Base-by-base conservation (phyloP, 2,797 vertebrate species). In the Eleutherodactylus coqui region DNA sequence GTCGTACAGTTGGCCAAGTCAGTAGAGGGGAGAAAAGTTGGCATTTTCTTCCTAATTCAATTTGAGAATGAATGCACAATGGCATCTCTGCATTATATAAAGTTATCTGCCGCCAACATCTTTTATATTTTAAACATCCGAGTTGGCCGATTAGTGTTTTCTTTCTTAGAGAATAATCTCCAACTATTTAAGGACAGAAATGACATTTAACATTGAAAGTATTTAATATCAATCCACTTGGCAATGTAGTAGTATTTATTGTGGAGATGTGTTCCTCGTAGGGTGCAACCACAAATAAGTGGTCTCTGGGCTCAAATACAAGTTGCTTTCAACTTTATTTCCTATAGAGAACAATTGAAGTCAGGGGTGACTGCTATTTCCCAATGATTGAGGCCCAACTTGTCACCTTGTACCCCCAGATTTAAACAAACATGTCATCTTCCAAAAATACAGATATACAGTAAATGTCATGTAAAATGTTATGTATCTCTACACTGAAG, bases 21-120 rank as follows among this genome's bases (percentile, higher is more conserved):
- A 76, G 19, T 41, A 32, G 45, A 36, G 14, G 32, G 58, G 41
- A 64, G 67, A 76, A 76, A 75, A 49, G 81, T 45, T 83, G 81
- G 81, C 51, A 43, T 83, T 75, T 55, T 83, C 43, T 75, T 75
- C 21, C 0, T 29, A 62, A 82, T 82, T 82, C 29, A 53, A 72
- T 82, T 64, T 64, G 38, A 79, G 10, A 79, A 32, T 79, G 78
- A 79, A 79, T 79, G 58, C 78, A 79, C 55, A 79, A 79, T 79
- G 36, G 41, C 60, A 60, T 64, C 58, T 47, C 43, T n/a, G 16
- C 55, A 58, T 38, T 29, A 64, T 64, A 64, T 64, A 45, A 64
- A 64, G 78, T 29, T 64, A 43, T 60, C 60, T 64, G n/a, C 60
- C 41, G 64, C n/a, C 58, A 47, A 38, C 41, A 43, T 64, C 58